Evolutionary conservation across 2,888 invertebrate genomes (phyloP).

Genomic region (Lissocephala sabroskyi): DNA sequence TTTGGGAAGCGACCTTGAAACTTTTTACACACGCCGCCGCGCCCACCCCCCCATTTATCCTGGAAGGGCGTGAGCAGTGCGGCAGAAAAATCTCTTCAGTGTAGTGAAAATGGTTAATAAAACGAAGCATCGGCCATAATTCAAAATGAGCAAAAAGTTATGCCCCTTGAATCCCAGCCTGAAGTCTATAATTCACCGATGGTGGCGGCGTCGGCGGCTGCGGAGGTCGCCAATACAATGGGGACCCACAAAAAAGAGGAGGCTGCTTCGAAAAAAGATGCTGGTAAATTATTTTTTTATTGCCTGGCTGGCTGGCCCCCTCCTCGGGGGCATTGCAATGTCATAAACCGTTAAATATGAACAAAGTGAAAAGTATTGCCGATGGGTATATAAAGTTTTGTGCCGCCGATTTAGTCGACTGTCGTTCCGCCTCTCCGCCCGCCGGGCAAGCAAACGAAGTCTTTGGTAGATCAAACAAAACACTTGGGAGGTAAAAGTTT

Average conservation of each 20-base stretch:
- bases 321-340: constrained; percentile 29
- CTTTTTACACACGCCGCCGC: no score
- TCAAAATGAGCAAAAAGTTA: constrained; percentile 25
- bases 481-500: constrained; percentile 55
- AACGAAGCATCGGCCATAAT: constrained; percentile 36
- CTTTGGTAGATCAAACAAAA: constrained; percentile 44
- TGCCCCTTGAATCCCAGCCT: constrained; percentile 3
- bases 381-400: constrained; percentile 45
- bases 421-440: not conserved
- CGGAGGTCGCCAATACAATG: constrained; percentile 3
- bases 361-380: constrained; percentile 62
- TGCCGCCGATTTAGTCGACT: no score
- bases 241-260: not conserved
- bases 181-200: constrained; percentile 47
- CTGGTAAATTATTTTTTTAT: constrained; percentile 59
- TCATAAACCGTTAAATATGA: constrained; percentile 51
- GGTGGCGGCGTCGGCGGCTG: no score
- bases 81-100: constrained; percentile 6
- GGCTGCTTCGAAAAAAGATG: not conserved
- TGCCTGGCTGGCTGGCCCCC: no score
- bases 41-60: no score
- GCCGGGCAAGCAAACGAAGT: no score
- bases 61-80: not conserved
- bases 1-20: constrained; percentile 52
- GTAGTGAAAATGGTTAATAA: constrained; percentile 32